These are phyloP conservation scores for Rambutsinella grinnellia DNA, from an alignment of 2,888 invertebrate species.

Conservation along the genomic window DNA sequence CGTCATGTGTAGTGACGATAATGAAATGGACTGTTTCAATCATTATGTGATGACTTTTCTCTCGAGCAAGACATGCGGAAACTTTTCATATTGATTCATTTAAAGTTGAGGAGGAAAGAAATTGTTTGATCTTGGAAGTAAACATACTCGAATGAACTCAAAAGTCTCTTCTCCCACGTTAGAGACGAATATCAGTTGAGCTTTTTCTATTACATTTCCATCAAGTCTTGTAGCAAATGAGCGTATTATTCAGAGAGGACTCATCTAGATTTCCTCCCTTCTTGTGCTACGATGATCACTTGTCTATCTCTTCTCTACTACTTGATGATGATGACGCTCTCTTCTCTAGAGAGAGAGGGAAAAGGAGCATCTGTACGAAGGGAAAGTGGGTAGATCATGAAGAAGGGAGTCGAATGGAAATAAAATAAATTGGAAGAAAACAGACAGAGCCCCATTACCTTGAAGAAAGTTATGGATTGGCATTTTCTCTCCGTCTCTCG, in stretches of 20 bases:
- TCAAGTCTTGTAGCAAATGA: constrained; percentile 34
- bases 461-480: constrained; percentile 54
- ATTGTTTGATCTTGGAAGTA: too few relatives aligned
- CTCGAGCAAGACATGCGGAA: neutral
- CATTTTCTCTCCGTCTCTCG: too few relatives aligned
- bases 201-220: neutral
- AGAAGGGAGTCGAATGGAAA: constrained; percentile 49
- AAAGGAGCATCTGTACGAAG: neutral
- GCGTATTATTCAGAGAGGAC: constrained; percentile 49
- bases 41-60: neutral
- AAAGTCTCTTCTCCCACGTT: neutral
- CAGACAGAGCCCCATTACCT: constrained; percentile 52
- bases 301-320: constrained; percentile 15
- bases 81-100: neutral
- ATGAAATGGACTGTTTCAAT: neutral
- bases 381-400: constrained; percentile 1
- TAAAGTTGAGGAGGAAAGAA: too few relatives aligned
- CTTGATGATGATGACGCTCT: constrained; percentile 18
- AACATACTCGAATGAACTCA: neutral
- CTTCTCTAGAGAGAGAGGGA: too few relatives aligned
- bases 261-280: constrained; percentile 43
- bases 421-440: constrained; percentile 55
- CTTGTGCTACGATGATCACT: neutral
- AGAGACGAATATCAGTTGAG: neutral
- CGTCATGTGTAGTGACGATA: neutral